Conservation (phyloP, 1,140 invertebrate species). For the Copidosoma floridanum region DNA sequence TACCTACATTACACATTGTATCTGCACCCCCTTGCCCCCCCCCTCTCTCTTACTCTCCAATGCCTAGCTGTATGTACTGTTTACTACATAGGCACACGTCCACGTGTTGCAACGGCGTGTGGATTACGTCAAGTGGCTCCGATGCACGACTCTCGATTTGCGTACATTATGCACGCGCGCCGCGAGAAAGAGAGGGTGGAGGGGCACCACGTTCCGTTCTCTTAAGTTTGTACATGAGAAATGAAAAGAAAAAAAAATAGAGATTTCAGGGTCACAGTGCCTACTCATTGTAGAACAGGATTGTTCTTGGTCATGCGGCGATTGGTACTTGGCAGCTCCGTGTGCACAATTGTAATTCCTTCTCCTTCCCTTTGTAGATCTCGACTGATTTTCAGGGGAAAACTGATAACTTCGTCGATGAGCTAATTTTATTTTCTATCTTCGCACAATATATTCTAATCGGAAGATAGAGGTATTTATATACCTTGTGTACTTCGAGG, state of each 20-base stretch:
- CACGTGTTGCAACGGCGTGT: not conserved
- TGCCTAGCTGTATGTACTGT: too few species aligned
- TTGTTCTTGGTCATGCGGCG: not conserved
- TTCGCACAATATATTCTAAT: not conserved
- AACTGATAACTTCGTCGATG: not conserved
- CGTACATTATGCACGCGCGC: too few species aligned
- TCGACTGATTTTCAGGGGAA: constrained; percentile 11
- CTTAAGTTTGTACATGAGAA: constrained; percentile 1
- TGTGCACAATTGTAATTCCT: too few species aligned
- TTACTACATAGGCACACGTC: too few species aligned
- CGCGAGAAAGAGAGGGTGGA: too few species aligned
- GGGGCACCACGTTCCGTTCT: constrained; percentile 10
- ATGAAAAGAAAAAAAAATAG: too few species aligned
- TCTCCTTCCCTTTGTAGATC: too few species aligned
- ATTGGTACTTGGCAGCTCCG: not conserved
- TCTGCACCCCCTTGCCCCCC: too few species aligned
- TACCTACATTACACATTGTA: too few species aligned
- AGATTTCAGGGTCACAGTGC: constrained; percentile 13
- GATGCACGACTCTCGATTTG: constrained; percentile 7
- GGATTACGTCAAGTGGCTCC: constrained; percentile 14
- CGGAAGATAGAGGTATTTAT: too few species aligned
- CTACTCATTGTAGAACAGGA: not conserved
- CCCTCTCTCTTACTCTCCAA: too few species aligned
- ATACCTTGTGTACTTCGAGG: too few species aligned
- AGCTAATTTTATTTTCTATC: constrained; percentile 1